Evolutionary conservation across 2,797 vertebrate species (phyloP).

Genomic region (Setipinna tenuifilis): DNA sequence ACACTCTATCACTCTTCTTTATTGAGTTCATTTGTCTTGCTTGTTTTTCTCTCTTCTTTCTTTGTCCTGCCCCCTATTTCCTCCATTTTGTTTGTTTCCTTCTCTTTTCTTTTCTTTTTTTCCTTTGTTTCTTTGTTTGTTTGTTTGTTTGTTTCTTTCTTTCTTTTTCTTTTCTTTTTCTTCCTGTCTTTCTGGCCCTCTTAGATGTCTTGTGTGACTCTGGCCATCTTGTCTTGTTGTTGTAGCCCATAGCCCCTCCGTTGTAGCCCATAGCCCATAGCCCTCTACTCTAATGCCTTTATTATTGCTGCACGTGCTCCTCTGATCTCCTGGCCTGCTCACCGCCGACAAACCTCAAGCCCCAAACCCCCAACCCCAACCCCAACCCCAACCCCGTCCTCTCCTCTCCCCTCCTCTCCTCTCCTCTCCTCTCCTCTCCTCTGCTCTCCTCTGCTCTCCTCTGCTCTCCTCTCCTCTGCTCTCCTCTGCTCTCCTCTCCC

Average conservation of each 20-base stretch:
- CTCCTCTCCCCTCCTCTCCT: background rate
- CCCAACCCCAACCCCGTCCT: background rate
- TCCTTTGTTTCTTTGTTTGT: background rate
- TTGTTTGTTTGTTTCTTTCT: background rate
- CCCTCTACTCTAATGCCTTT: slow-evolving; percentile 3
- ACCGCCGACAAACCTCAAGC: background rate
- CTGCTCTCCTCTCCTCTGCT: too few species aligned
- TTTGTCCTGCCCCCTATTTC: too few species aligned
- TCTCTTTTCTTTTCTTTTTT: too few species aligned
- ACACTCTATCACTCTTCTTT: too few species aligned
- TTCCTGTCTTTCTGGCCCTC: background rate
- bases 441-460: too few species aligned
- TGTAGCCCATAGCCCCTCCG: background rate
- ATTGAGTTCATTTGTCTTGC: too few species aligned
- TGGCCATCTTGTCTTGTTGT: background rate
- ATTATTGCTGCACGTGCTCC: background rate
- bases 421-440: background rate
- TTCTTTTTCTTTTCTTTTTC: background rate
- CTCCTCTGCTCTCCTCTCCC: too few species aligned
- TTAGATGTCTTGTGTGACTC: background rate
- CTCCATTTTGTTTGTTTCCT: too few species aligned
- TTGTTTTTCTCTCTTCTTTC: too few species aligned
- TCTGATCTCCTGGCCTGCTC: background rate
- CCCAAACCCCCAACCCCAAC: background rate
- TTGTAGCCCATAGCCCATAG: background rate